Evolutionary conservation across 1,140 invertebrate species (phyloP).

Genomic region (Drepana arcuata): DNA sequence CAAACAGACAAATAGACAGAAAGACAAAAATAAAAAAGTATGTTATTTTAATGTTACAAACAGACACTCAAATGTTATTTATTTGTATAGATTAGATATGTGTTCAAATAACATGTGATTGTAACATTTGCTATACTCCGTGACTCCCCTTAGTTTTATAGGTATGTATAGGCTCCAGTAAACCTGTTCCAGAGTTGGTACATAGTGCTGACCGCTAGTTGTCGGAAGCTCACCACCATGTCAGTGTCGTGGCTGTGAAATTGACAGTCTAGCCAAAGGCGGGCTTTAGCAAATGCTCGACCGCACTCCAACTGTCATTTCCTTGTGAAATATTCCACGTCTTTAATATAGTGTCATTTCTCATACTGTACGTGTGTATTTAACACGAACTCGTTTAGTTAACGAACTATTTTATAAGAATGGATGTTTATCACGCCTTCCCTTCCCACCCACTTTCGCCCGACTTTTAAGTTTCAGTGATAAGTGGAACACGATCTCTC

Average conservation of each 20-base stretch:
- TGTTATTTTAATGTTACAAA: too few relatives aligned
- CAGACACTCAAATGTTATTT: too few relatives aligned
- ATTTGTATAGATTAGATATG: too few relatives aligned
- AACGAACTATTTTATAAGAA: too few relatives aligned
- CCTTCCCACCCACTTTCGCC: too few relatives aligned
- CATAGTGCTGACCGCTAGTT: constrained; percentile 17
- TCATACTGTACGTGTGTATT: constrained; percentile 10
- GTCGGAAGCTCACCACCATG: constrained; percentile 22
- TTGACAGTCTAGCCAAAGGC: constrained; percentile 24
- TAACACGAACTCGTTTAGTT: constrained; percentile 4
- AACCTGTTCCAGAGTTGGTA: constrained; percentile 8
- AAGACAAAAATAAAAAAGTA: too few relatives aligned
- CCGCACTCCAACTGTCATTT: constrained; percentile 21
- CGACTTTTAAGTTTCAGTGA: too few relatives aligned
- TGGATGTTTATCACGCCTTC: too few relatives aligned
- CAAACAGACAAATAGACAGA: too few relatives aligned
- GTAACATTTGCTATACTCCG: background rate
- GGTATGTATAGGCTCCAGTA: constrained; percentile 8
- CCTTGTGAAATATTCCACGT: constrained; percentile 22
- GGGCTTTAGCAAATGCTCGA: constrained; percentile 9
- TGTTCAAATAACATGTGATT: too few relatives aligned
- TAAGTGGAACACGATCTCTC: too few relatives aligned
- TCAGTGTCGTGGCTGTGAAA: constrained; percentile 15
- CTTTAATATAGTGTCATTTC: constrained; percentile 4
- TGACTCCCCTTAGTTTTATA: constrained; percentile 2